These are phyloP conservation scores for Drosophila subpulchrella DNA, from an alignment of 1,140 invertebrate genomes.

Conservation along the genomic window DNA sequence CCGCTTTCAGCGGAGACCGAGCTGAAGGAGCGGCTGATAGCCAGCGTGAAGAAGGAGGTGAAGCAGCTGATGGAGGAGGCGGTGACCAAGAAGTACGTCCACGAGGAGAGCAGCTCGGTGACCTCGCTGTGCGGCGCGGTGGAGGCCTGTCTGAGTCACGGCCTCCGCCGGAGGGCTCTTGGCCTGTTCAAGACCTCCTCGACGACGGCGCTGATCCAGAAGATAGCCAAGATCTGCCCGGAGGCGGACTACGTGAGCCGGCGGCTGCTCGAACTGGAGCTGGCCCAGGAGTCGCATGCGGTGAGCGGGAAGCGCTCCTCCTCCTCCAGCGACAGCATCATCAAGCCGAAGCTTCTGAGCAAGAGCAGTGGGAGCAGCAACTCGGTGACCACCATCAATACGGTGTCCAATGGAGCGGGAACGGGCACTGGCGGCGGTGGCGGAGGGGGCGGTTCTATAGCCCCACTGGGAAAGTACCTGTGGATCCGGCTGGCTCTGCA, in stretches of 20 bases:
- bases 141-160: conserved; percentile 95
- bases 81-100: conserved; percentile 95
- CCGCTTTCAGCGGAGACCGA: conserved; percentile 21
- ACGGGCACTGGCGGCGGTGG: conserved; percentile 50
- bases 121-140: conserved; percentile 94
- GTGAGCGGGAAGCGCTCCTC: conserved; percentile 89
- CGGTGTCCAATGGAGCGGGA: conserved; percentile 49
- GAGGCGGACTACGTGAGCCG: conserved; percentile 91
- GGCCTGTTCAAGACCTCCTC: conserved; percentile 95
- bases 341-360: conserved; percentile 87
- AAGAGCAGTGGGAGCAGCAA: conserved; percentile 86
- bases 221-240: conserved; percentile 91
- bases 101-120: conserved; percentile 95
- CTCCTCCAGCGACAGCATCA: conserved; percentile 90
- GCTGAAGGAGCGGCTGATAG: conserved; percentile 90
- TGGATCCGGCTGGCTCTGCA: conserved; percentile 96
- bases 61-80: conserved; percentile 98
- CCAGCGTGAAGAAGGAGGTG: conserved; percentile 93
- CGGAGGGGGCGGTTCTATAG: conserved; percentile 16
- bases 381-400: conserved; percentile 84
- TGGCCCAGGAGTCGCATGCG: conserved; percentile 89
- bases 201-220: conserved; percentile 95
- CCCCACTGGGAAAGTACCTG: conserved; percentile 87
- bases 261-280: conserved; percentile 89
- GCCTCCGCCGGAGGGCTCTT: conserved; percentile 90